Evolutionary conservation across 35 echinoderm and acorn worm genomes (phyloP), one percentile per base, ranked within the genome.

Genomic region (Anneissia japonica): DNA sequence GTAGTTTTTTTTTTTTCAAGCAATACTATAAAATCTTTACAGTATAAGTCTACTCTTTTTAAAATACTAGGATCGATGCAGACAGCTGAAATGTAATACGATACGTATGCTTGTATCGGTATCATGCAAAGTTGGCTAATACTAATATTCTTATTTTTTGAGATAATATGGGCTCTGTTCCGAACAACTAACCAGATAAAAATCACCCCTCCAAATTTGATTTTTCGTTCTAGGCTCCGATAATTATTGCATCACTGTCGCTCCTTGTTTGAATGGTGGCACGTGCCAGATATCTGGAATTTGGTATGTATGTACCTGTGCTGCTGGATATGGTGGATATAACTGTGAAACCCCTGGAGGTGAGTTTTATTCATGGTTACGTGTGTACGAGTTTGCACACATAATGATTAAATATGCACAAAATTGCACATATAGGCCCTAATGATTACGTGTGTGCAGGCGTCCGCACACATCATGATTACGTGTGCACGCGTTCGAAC

Each of bases 241-340:
- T 64, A 2, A 9, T 3, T 64, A 64, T 23, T 64, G 51, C 19
- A 12, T 23, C 1, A 9, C 26, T 64, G 51, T 64, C 21, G 51
- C 35, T 28, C 89, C 89, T 0, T 91, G 89, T 28, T 51, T 73
- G 23, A 91, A 91, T 74, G 89, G 89, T 31, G 89, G 84, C 74
- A 75, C 73, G 3, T 91, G 89, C 26, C 17, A 32, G 19, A 38
- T 78, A 43, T 30, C 23, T 1, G 84, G 74, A 0, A 86, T 38
- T 26, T 30, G 35, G 34, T 86, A 86, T 43, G 26, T 26, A 12
- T 91, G 89, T 30, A 23, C 21, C 37, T 92, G 90, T 87, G 64
- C 78, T 12, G 37, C 80, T 30, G 83, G 83, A 77, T 92, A 75
- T 39, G 83, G 85, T 31, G 90, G 85, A 12, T 29, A 46, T 10